Conservation (phyloP, 2,888 invertebrate species). For the Prenolepis imparis region DNA sequence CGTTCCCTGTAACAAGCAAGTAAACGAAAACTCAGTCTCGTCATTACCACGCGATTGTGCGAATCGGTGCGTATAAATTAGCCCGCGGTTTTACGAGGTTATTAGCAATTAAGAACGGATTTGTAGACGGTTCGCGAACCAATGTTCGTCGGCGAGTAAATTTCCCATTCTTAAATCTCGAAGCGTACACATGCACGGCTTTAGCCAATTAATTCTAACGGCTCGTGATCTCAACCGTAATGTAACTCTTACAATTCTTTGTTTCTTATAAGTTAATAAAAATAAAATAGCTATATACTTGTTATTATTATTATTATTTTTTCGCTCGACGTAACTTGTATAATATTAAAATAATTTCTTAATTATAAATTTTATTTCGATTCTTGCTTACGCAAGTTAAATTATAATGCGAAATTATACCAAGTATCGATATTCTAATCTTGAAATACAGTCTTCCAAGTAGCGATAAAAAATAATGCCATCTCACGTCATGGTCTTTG, state of each 20-base stretch:
- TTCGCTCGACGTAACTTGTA: background rate
- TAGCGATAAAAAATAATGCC: constrained; percentile 12
- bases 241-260: background rate
- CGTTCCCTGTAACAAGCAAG: constrained; percentile 87
- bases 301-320: background rate
- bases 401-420: background rate
- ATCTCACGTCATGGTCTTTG: background rate
- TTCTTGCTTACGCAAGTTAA: background rate
- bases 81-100: background rate
- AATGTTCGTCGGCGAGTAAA: background rate
- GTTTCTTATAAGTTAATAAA: background rate
- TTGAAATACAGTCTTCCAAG: background rate
- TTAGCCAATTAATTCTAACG: background rate
- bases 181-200: background rate
- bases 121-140: background rate
- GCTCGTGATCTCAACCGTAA: background rate
- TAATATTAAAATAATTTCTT: background rate
- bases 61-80: constrained; percentile 35
- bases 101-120: constrained; percentile 21
- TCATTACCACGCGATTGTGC: constrained; percentile 11
- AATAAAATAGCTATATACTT: background rate
- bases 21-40: constrained; percentile 23
- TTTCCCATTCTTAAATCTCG: background rate
- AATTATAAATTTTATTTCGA: background rate
- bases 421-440: background rate